A percentile compares a stretch with the other conserved stretches of the same genome.
These are phyloP conservation scores for Galerucella calmariensis DNA, from an alignment of 2,888 invertebrate species.

Conservation along the genomic window DNA sequence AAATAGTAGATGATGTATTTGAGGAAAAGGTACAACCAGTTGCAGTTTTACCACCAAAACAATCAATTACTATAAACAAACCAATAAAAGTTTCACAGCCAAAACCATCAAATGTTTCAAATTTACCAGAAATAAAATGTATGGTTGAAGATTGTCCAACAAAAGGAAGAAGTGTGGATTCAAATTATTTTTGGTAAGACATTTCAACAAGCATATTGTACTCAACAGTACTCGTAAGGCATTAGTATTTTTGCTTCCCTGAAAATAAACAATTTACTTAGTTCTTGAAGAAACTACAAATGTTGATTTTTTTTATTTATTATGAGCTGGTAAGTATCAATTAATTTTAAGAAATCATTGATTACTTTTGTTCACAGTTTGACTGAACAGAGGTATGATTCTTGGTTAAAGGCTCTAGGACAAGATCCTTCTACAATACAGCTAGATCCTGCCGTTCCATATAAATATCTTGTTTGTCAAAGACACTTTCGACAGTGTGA, in stretches of 20 bases:
- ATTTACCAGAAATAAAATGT: constrained; percentile 4
- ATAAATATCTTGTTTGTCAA: constrained; percentile 1
- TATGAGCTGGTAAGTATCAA: too few species aligned
- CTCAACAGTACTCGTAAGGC: too few species aligned
- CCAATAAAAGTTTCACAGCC: not conserved
- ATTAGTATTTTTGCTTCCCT: too few species aligned
- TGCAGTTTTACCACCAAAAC: not conserved
- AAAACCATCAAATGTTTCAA: not conserved
- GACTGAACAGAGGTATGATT: not conserved
- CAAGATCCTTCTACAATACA: not conserved
- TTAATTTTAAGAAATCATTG: not conserved
- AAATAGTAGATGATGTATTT: constrained; percentile 1
- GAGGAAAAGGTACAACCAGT: not conserved
- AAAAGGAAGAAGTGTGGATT: not conserved
- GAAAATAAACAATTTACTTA: too few species aligned
- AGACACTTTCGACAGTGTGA: constrained; percentile 6
- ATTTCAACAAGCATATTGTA: not conserved
- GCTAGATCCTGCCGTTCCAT: not conserved
- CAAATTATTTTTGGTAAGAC: constrained; percentile 6
- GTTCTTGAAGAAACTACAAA: too few species aligned
- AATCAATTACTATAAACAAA: not conserved
- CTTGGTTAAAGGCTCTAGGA: constrained; percentile 1
- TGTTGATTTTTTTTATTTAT: too few species aligned
- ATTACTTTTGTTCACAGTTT: not conserved
- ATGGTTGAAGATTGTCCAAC: constrained; percentile 5